A percentile compares a stretch with the other conserved stretches of the same genome.
These are phyloP conservation scores for Folsomia manolachei DNA, from an alignment of 2,888 invertebrate genomes.

Conservation along the genomic window DNA sequence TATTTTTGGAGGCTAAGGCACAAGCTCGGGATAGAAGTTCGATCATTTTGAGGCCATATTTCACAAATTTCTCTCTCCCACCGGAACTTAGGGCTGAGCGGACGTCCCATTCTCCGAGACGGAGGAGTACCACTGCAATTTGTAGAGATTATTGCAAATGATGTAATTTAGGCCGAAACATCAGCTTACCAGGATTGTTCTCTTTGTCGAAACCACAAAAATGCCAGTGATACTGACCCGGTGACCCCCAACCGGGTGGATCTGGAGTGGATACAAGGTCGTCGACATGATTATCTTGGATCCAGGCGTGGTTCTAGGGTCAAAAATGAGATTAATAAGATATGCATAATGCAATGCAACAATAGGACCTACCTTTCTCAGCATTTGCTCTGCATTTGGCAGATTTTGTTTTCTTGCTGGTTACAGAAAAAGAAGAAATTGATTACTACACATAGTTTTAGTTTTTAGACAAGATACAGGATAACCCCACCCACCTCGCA, in stretches of 20 bases:
- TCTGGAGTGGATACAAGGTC: background rate
- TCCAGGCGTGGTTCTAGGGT: background rate
- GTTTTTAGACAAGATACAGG: background rate
- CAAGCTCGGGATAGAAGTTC: conserved; percentile 12
- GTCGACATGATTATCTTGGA: background rate
- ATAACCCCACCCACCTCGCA: conserved; percentile 16
- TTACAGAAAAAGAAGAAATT: background rate
- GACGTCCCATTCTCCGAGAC: conserved; percentile 30
- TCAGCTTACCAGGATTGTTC: background rate
- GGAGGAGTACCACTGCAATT: conserved; percentile 28
- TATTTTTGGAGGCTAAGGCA: background rate
- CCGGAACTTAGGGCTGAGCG: conserved; percentile 9
- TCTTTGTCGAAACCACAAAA: background rate
- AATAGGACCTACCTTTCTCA: background rate
- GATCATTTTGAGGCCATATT: conserved; percentile 13
- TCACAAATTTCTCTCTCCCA: conserved; percentile 21
- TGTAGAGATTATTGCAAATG: no score
- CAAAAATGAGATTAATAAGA: background rate
- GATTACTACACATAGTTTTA: no score
- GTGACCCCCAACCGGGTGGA: background rate
- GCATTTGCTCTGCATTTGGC: background rate
- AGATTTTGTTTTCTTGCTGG: background rate
- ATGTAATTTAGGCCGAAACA: background rate
- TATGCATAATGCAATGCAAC: background rate
- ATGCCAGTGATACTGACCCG: background rate